phyloP scores from a whole-genome alignment of 2,113 vertebrate species.

The Phaetusa simplex region DNA sequence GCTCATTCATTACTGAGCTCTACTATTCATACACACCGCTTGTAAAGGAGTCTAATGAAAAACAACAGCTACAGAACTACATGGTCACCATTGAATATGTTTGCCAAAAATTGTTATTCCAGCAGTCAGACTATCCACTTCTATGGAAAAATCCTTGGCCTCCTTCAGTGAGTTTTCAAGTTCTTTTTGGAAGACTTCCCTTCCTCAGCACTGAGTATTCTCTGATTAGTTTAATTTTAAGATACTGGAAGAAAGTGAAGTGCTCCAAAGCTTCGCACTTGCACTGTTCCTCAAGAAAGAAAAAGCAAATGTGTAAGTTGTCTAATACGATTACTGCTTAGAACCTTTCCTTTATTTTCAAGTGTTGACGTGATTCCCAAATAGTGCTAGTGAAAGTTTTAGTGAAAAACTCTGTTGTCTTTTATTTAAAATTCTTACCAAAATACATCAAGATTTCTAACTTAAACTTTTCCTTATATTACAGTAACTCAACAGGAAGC shows the following conservation, averaged over 20 bases:
- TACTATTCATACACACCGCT: not conserved
- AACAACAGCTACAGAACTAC: not conserved
- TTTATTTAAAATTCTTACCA: not conserved
- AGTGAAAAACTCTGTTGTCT: not conserved
- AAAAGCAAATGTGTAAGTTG: not conserved
- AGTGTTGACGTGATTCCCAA: not conserved
- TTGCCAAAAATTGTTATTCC: not conserved
- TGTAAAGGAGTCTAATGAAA: not conserved
- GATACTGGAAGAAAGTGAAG: not conserved
- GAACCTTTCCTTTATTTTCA: not conserved
- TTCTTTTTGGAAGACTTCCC: not conserved
- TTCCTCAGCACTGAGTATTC: not conserved
- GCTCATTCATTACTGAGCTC: not conserved
- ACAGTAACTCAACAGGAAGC: not conserved
- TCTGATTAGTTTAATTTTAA: not conserved
- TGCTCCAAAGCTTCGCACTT: not conserved
- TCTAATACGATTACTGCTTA: not conserved
- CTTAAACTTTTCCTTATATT: not conserved
- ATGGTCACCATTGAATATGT: not conserved
- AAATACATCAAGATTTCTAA: not conserved
- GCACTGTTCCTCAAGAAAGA: not conserved
- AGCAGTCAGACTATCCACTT: not conserved
- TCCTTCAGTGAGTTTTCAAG: not conserved
- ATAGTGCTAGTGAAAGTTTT: not conserved
- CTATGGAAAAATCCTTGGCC: not conserved